Evolutionary conservation across 1,140 invertebrate genomes (phyloP).

Genomic region (Parapsyche elsis): DNA sequence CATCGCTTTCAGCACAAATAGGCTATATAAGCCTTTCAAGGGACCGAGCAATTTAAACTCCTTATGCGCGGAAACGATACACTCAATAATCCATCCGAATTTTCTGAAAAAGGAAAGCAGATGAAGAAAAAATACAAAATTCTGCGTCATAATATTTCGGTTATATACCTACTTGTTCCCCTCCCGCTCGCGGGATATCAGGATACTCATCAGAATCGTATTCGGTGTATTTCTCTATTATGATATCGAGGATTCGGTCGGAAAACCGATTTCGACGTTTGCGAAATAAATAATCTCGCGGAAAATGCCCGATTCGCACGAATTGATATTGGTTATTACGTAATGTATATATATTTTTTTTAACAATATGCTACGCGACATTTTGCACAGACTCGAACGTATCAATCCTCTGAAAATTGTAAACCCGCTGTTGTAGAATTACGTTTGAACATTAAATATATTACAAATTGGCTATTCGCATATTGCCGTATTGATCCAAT

Average conservation of each 20-base stretch:
- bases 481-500: no score
- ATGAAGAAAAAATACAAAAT: neutral
- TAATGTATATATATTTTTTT: no score
- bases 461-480: no score
- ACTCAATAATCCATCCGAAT: neutral
- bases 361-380: no score
- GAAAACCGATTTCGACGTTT: neutral
- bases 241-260: conserved; percentile 1
- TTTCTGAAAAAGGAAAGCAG: neutral
- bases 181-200: neutral
- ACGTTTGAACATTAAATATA: no score
- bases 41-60: conserved; percentile 7
- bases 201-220: conserved; percentile 12
- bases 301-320: conserved; percentile 3
- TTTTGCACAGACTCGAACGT: no score
- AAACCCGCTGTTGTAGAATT: no score
- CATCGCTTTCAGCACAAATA: neutral
- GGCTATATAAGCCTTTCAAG: neutral
- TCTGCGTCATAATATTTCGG: neutral
- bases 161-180: neutral
- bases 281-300: conserved; percentile 11
- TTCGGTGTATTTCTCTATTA: conserved; percentile 19
- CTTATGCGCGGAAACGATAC: neutral
- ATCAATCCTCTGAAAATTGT: no score
- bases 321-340: neutral